Evolutionary conservation across 2,888 invertebrate species (phyloP), one percentile per base, ranked within the genome.

Genomic region (Eupithecia tripunctaria): DNA sequence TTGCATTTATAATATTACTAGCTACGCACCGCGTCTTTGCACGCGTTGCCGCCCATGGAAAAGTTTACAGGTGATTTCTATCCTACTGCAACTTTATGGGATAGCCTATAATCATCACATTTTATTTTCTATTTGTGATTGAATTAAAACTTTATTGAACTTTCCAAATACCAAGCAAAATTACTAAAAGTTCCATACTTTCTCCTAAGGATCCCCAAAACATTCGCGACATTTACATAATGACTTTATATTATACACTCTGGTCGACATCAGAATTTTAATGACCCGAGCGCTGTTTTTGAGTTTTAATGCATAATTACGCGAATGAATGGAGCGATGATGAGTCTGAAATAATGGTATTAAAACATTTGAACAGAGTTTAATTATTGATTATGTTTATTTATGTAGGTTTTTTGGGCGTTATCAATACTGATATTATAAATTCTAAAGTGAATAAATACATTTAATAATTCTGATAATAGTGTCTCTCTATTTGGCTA

Each of bases 191-290:
- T 63, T 63, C 32, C 32, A 3, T 41, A 27, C 62, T 68, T 67
- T 63, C 38, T n/a, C 27, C 29, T 27, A 32, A 27, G 60, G 60
- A 65, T 47, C 72, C 74, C 69, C 60, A 67, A 74, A 70, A 68
- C 63, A 63, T 76, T 77, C 80, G 74, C 75, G 78, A 79, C 86
- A 93, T 93, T 93, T 93, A 87, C 93, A 93, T 93, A 93, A 94
- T 93, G 90, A 92, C 93, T 93, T 92, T 91, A 93, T 94, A 91
- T 92, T 91, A 90, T 90, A 90, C 74, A 87, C 84, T 83, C 84
- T 81, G 86, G 82, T 84, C 87, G 88, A 85, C 84, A 82, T 82
- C 86, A 81, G 92, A 91, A 93, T 94, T 90, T 92, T 91, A 93
- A 93, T 91, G 89, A 82, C 82, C 80, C 86, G 73, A 79, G 79